Conservation (phyloP, 2,888 invertebrate genomes). For the Pseudolycoriella hygida region DNA sequence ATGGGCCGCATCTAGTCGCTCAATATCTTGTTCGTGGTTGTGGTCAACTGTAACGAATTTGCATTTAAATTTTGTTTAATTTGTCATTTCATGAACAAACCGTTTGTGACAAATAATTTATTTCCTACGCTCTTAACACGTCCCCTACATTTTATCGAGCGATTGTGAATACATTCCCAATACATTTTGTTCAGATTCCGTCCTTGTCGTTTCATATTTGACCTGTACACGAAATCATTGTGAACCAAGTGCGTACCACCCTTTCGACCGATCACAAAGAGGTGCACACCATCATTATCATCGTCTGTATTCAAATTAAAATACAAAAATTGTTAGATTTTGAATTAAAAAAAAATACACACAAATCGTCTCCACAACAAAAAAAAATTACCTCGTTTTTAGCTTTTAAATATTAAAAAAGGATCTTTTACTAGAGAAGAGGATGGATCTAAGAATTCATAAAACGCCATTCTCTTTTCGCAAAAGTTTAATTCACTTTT, state of each 20-base stretch:
- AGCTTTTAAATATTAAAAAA: not conserved
- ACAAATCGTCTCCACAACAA: not conserved
- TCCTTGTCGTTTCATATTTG: constrained; percentile 26
- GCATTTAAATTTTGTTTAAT: too few species aligned
- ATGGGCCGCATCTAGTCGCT: constrained; percentile 21
- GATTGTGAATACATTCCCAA: constrained; percentile 29
- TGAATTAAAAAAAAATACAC: not conserved
- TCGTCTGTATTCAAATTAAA: not conserved
- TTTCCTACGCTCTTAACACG: constrained; percentile 27
- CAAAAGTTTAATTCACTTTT: too few species aligned
- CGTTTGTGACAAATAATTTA: constrained; percentile 26
- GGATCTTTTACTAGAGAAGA: not conserved
- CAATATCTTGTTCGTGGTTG: constrained; percentile 23
- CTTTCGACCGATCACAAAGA: constrained; percentile 27
- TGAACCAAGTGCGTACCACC: constrained; percentile 26
- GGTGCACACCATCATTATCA: constrained; percentile 19
- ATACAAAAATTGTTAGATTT: not conserved
- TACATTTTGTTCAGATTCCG: constrained; percentile 24
- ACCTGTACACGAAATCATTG: constrained; percentile 27
- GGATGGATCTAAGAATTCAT: too few species aligned
- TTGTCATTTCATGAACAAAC: constrained; percentile 12
- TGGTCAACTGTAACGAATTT: constrained; percentile 19
- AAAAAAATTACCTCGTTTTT: not conserved
- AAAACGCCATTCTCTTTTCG: too few species aligned
- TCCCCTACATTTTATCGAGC: constrained; percentile 27